Evolutionary conservation across 2,888 invertebrate genomes (phyloP).

Genomic region (Mimas tiliae): DNA sequence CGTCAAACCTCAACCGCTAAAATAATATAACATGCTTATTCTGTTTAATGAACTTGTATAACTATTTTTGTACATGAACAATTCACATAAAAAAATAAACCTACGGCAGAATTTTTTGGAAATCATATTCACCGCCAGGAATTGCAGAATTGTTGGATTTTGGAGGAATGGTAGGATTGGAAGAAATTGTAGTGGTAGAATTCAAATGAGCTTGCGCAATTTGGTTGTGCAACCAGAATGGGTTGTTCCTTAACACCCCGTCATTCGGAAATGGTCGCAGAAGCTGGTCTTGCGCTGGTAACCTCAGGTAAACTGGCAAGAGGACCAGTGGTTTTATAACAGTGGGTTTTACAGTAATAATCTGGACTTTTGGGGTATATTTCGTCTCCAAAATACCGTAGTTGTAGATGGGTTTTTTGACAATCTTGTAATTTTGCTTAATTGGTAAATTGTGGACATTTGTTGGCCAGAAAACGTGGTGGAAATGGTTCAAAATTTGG

Average conservation of each 20-base stretch:
- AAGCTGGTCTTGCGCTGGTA: conserved; percentile 36
- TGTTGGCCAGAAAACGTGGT: conserved; percentile 47
- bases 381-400: conserved; percentile 56
- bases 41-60: neutral
- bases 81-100: neutral
- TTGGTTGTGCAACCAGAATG: conserved; percentile 40
- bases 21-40: neutral
- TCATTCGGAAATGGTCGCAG: conserved; percentile 42
- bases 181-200: conserved; percentile 10
- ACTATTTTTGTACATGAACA: neutral
- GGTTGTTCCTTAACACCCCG: conserved; percentile 40
- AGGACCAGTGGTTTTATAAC: conserved; percentile 51
- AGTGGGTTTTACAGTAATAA: conserved; percentile 55
- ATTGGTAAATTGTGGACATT: conserved; percentile 11
- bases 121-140: neutral
- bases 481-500: conserved; percentile 51
- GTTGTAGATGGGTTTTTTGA: conserved; percentile 49
- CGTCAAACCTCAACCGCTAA: neutral
- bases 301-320: conserved; percentile 61
- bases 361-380: conserved; percentile 53
- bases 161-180: conserved; percentile 23
- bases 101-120: conserved; percentile 5
- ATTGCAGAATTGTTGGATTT: conserved; percentile 17
- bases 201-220: conserved; percentile 33
- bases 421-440: conserved; percentile 30